Percentiles rank a stretch among this genome's conserved stretches.
phyloP scores from a whole-genome alignment of 2,888 invertebrate species.

The Lasioglossum marginatum region DNA sequence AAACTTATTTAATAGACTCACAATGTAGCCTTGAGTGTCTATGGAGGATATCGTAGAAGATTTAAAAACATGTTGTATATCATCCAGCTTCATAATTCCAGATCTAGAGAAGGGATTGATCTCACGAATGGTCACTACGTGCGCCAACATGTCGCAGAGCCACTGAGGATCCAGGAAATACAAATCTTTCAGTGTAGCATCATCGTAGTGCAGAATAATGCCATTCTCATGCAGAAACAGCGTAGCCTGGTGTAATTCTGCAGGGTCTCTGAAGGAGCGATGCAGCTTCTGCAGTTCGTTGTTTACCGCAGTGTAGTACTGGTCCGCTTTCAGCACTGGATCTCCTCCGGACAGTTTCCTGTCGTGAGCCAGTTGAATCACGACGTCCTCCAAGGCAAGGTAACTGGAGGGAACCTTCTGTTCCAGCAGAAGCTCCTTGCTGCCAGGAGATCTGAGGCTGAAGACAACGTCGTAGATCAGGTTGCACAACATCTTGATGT shows the following conservation, averaged over 20 bases:
- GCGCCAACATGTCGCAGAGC: constrained; percentile 98
- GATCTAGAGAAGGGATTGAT: constrained; percentile 97
- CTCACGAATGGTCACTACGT: constrained; percentile 98
- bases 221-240: constrained; percentile 99
- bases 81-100: constrained; percentile 97
- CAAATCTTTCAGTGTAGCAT: constrained; percentile 96
- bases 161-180: constrained; percentile 99
- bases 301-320: constrained; percentile 86
- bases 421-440: constrained; percentile 95
- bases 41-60: constrained; percentile 91
- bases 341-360: constrained; percentile 89
- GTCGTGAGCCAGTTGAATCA: constrained; percentile 92
- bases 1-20: constrained; percentile 97
- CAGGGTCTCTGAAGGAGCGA: constrained; percentile 92
- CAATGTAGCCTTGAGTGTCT: constrained; percentile 92
- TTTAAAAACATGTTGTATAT: constrained; percentile 96
- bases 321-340: constrained; percentile 93
- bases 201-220: constrained; percentile 97
- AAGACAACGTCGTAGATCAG: constrained; percentile 97
- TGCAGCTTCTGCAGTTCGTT: constrained; percentile 88
- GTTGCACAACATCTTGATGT: constrained; percentile 95
- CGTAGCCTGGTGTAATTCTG: constrained; percentile 97
- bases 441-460: constrained; percentile 95
- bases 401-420: constrained; percentile 98
- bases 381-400: constrained; percentile 96